Percentiles rank a stretch among this genome's conserved stretches.
These are phyloP conservation scores for Glareola pratincola DNA, from an alignment of 2,113 vertebrate species.

Conservation along the genomic window DNA sequence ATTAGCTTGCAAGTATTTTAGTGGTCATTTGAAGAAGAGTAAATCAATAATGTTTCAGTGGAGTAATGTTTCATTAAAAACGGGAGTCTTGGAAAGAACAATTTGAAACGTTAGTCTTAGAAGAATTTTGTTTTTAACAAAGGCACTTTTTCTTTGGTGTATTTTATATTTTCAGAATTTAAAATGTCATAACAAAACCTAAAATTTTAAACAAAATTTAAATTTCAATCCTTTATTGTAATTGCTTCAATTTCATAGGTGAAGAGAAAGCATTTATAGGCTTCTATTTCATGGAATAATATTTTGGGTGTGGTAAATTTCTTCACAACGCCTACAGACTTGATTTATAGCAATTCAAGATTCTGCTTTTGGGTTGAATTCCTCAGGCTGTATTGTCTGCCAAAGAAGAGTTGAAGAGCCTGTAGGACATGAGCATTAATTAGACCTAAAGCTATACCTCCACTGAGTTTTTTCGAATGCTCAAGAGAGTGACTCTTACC, in stretches of 20 bases:
- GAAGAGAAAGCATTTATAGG: neutral
- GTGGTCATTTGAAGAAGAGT: neutral
- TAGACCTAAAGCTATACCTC: neutral
- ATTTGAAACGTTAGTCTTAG: neutral
- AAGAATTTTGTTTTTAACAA: neutral
- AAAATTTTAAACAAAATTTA: neutral
- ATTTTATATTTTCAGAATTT: neutral
- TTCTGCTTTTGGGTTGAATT: neutral
- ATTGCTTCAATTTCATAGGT: neutral
- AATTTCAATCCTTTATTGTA: neutral
- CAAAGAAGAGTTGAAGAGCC: neutral
- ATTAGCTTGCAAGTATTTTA: neutral
- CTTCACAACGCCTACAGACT: neutral
- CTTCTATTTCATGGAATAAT: neutral
- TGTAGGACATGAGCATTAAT: neutral
- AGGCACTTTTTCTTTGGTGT: neutral
- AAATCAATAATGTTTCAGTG: neutral
- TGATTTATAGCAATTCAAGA: neutral
- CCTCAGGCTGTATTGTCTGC: neutral
- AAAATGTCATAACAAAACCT: neutral
- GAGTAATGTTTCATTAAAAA: neutral
- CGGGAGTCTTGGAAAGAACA: neutral
- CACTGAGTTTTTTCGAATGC: neutral
- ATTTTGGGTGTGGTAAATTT: neutral
- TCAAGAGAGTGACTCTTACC: slow-evolving; percentile 66